Evolutionary conservation across 2,797 vertebrate genomes (phyloP).

Genomic region (Mus spretus): DNA sequence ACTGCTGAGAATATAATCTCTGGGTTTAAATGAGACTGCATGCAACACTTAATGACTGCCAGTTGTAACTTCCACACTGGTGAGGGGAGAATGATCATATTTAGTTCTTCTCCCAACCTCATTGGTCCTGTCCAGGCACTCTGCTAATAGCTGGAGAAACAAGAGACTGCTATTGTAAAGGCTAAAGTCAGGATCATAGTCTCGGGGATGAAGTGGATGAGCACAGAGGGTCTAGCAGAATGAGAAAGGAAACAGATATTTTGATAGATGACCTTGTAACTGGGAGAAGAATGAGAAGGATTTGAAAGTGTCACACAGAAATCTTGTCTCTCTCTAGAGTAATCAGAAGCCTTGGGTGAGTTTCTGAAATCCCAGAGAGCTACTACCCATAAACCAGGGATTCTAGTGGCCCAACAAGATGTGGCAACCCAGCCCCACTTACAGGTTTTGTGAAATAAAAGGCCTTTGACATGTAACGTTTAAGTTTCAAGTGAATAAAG

Average conservation of each 20-base stretch:
- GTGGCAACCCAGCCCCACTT: neutral
- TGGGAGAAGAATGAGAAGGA: neutral
- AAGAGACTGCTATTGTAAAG: neutral
- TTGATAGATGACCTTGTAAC: neutral
- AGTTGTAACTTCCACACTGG: neutral
- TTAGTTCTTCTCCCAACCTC: neutral
- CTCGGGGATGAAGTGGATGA: neutral
- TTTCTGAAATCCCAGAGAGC: neutral
- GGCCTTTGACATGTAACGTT: neutral
- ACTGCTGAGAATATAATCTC: neutral
- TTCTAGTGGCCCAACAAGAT: neutral
- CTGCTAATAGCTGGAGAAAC: neutral
- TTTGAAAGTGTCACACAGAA: neutral
- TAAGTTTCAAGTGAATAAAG: constrained; percentile 17
- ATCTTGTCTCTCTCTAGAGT: neutral
- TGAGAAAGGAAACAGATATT: neutral
- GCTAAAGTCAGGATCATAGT: neutral
- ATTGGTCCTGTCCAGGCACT: neutral
- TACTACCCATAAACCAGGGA: neutral
- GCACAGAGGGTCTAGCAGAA: neutral
- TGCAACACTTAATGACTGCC: neutral
- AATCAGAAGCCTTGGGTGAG: neutral
- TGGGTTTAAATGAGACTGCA: neutral
- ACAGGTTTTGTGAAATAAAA: neutral
- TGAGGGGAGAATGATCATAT: neutral